Base-by-base conservation (phyloP, 2,888 invertebrate species). In the Netelia virgata region DNA sequence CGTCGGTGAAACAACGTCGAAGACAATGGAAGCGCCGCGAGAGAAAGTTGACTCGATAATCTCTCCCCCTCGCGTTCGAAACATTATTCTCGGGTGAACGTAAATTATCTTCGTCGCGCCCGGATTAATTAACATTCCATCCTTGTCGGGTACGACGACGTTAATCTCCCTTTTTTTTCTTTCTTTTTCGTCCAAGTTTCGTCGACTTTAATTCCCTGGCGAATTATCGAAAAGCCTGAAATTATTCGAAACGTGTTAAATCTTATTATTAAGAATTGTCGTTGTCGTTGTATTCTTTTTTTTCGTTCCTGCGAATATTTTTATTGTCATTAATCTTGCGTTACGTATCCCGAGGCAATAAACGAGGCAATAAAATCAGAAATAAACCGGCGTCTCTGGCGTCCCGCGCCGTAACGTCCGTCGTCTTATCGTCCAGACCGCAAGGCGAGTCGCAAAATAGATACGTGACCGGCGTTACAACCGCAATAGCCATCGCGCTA, bases 361-460 rank as follows among this genome's bases (percentile, higher is more conserved):
- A 84, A 84, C 84, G 77, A 74, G 63, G 81, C 81, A 81, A 81
- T 81, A 81, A 81, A 84, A 81, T 84, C 69, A 82, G 73, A 84
- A 84, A 84, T 84, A 84, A 84, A 74, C 74, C 82, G 64, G 50
- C 74, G 68, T 70, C 74, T 64, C 68, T 61, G 47, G 53, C 53
- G 53, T 55, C 72, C 50, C 50, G 77, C 57, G 43, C 66, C 68
- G 73, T 74, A 69, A 47, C 23, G 11, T 43, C 43, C 53, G 59
- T 70, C 80, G 84, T 82, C 82, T 82, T 82, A 82, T 84, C 84
- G 82, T 59, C 43, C 43, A 20, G 74, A 84, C 84, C 84, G 82
- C 84, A 84, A 77, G 57, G 50, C 81, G 69, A 82, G 82, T 84
- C 84, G 82, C 82, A 84, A 84, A 84, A 84, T 84, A 84, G 84